Base-by-base conservation (phyloP, 2,888 invertebrate species). In the Ichneumon xanthorius region DNA sequence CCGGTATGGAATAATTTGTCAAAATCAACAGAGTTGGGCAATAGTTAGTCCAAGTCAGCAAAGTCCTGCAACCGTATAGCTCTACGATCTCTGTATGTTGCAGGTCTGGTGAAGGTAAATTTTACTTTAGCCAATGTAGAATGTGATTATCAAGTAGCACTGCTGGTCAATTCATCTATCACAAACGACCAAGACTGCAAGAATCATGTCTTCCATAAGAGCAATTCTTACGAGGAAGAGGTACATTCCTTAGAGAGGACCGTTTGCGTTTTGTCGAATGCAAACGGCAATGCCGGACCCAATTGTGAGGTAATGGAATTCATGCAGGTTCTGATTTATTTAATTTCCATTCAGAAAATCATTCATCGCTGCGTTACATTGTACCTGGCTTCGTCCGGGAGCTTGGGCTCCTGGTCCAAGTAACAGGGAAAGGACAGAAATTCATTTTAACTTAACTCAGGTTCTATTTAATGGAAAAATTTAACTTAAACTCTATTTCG, bases 141-240 rank as follows among this genome's bases (percentile, higher is more conserved):
- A 19, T 88, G 87, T 65, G 55, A 58, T 14, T 87, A 87, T 40
- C 75, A 80, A 67, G 79, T 88, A 14, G 85, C 87, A 1, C 58
- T 88, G 48, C 82, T 88, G 3, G 87, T 87, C 0, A 83, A 88
- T 82, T 61, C 82, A 6, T 82, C 80, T 9, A 82, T 87, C 40
- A 80, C 70, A 6, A 85, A 81, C 45, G 63, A 81, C 11, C 37
- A 81, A 4, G 86, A 88, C 16, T 88, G 88, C 63, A 79, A 81
- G 0, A 77, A 80, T 45, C 78, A 85, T 37, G 68, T 45, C 9
- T 88, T 88, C 22, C 76, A 81, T 45, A 75, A 77, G 30, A 58
- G 22, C 16, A 63, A 68, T 37, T 55, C 70, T 5, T 83, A 75
- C 75, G 65, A 86, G 5, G 45, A 75, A 0, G 86, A 87, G 77